Conservation (phyloP, 2,888 invertebrate species). For the Pseudoips prasinana region DNA sequence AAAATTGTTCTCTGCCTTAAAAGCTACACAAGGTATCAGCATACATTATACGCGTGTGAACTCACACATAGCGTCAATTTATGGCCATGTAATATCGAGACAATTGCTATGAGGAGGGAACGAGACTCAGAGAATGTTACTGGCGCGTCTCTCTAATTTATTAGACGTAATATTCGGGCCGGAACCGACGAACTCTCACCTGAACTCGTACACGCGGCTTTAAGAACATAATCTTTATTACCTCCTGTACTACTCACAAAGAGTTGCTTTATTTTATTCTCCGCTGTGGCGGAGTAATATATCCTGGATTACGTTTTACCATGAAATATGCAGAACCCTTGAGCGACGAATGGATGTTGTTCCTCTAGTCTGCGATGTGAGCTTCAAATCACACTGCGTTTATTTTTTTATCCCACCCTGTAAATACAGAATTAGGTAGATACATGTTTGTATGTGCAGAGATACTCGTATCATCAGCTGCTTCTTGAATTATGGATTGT, state of each 20-base stretch:
- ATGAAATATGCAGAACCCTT: slow-evolving; percentile 51
- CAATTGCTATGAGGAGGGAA: slow-evolving; percentile 63
- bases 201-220: slow-evolving; percentile 46
- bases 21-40: slow-evolving; percentile 50
- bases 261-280: slow-evolving; percentile 59
- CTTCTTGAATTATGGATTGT: slow-evolving; percentile 43
- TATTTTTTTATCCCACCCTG: slow-evolving; percentile 26
- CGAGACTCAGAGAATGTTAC: slow-evolving; percentile 58
- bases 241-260: slow-evolving; percentile 46
- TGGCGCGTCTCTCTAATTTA: slow-evolving; percentile 59
- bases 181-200: slow-evolving; percentile 42
- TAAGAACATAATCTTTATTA: slow-evolving; percentile 69
- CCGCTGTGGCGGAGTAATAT: slow-evolving; percentile 45
- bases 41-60: slow-evolving; percentile 42
- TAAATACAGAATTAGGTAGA: slow-evolving; percentile 33
- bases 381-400: slow-evolving; percentile 34
- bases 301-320: slow-evolving; percentile 44
- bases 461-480: slow-evolving; percentile 30
- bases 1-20: slow-evolving; percentile 45
- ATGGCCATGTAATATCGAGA: slow-evolving; percentile 71
- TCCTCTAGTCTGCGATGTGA: slow-evolving; percentile 32
- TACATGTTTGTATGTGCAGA: slow-evolving; percentile 12
- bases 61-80: slow-evolving; percentile 52
- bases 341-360: slow-evolving; percentile 43
- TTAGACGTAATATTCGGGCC: slow-evolving; percentile 66